Base-by-base conservation (phyloP, 2,113 vertebrate genomes). In the Xiphophorus hellerii region DNA sequence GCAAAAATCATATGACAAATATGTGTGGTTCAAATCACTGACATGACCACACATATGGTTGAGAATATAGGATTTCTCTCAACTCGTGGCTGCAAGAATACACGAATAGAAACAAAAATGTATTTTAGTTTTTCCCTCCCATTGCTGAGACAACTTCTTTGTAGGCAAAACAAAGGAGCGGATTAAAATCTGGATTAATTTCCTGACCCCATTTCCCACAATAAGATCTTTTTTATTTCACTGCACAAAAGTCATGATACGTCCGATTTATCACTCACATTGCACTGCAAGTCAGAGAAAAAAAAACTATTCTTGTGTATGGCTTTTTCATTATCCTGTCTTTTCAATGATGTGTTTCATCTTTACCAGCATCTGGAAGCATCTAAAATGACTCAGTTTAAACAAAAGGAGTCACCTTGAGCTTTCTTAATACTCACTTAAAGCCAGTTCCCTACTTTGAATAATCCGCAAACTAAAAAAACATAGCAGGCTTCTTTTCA, bases 391-490 rank as follows among this genome's bases (percentile, higher is more conserved):
- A 33, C 28, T 69, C 27, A 62, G 71, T 71, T 54, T 66, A 39
- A 33, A 54, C 42, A 82, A 25, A 76, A 70, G 17, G 60, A 84
- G 85, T 90, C 78, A 89, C 87, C 85, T 89, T 92, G 75, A 72
- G 78, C 35, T 37, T 37, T 11, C 10, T 37, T 37, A 37, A 42
- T 42, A 42, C 11, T 42, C 68, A 75, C 71, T 79, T 66, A 80
- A 62, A 54, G 78, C 76, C 71, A 66, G 60, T 66, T 76, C 29
- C 70, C 68, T 68, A n/a, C 44, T 60, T 67, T 8, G 3, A 17
- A 69, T 86, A 88, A 90, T 88, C 85, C 81, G 86, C 84, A 86
- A 76, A 78, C 86, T 91, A 74, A 42, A 15, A 42, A 89, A 73
- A 4, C 11, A 42, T 17, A 75, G 82, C 69, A 71, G 80, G 15